Evolutionary conservation across 35 echinoderm and acorn worm genomes (phyloP).

Genomic region (Heliocidaris erythrogramma): DNA sequence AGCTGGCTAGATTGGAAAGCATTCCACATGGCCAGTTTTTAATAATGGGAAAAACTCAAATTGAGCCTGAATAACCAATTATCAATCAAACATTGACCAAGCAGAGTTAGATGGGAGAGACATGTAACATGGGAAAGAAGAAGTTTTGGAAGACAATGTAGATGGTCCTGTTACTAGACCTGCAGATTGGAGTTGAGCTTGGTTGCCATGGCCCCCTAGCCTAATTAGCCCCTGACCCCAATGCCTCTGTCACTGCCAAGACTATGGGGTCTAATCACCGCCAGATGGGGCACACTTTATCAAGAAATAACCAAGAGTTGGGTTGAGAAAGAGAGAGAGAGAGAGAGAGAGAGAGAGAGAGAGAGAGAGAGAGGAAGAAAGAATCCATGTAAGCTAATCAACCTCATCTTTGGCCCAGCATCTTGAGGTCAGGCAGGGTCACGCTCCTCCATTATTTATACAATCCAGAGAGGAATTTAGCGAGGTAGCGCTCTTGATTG

Average conservation of each 20-base stretch:
- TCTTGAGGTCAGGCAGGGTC: conserved; percentile 39
- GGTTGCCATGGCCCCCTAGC: conserved; percentile 43
- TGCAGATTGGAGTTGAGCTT: not conserved
- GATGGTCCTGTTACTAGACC: not conserved
- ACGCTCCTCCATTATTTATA: conserved; percentile 51
- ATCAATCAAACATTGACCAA: not conserved
- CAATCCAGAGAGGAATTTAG: conserved; percentile 55
- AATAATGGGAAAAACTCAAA: not conserved
- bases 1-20: not conserved
- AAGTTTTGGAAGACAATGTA: not conserved
- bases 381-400: conserved; percentile 38
- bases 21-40: not conserved
- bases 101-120: not conserved
- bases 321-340: not conserved
- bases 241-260: conserved; percentile 43
- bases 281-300: conserved; percentile 43
- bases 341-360: not conserved
- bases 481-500: conserved; percentile 45
- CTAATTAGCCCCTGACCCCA: conserved; percentile 20
- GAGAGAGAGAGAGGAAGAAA: not conserved
- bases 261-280: conserved; percentile 43
- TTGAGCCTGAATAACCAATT: not conserved
- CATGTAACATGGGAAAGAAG: not conserved
- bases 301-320: not conserved
- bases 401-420: conserved; percentile 43